Percentiles rank a stretch among this genome's conserved stretches.
These are phyloP conservation scores for Stichodactyla mertensii DNA, from an alignment of 64 coral and sea anemone genomes.

Conservation along the genomic window DNA sequence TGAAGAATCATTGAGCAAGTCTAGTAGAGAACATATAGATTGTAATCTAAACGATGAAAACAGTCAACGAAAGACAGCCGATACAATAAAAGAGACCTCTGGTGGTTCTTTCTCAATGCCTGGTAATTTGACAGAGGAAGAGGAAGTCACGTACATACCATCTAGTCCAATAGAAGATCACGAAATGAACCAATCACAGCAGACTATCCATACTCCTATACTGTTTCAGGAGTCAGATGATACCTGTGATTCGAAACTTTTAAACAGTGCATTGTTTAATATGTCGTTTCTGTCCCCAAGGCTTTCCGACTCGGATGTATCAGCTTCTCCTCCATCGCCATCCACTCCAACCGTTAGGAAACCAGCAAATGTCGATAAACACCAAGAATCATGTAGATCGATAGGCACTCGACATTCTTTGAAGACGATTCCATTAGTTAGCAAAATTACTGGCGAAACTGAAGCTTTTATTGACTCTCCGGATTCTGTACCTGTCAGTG, in stretches of 20 bases:
- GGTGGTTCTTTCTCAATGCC: neutral
- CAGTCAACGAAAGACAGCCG: neutral
- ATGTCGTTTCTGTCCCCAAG: constrained; percentile 77
- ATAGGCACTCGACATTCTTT: neutral
- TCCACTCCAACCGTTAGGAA: constrained; percentile 3
- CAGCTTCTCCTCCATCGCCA: constrained; percentile 51
- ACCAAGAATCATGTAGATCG: neutral
- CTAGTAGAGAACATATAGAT: neutral
- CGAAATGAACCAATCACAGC: neutral
- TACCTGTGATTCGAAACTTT: constrained; percentile 11
- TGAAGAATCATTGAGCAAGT: no score
- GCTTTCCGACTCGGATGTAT: neutral
- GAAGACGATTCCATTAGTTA: no score
- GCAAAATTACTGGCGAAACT: neutral
- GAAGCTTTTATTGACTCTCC: neutral
- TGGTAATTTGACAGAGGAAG: neutral
- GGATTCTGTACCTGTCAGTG: neutral
- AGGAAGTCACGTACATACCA: constrained; percentile 32
- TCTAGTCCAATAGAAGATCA: constrained; percentile 32
- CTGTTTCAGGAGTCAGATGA: neutral
- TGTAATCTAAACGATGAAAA: neutral
- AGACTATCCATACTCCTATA: neutral
- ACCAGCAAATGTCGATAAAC: neutral
- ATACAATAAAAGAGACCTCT: no score
- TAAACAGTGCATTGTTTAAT: constrained; percentile 72